phyloP scores from a whole-genome alignment of 1,140 invertebrate species.

The Diachasma alloeum region DNA sequence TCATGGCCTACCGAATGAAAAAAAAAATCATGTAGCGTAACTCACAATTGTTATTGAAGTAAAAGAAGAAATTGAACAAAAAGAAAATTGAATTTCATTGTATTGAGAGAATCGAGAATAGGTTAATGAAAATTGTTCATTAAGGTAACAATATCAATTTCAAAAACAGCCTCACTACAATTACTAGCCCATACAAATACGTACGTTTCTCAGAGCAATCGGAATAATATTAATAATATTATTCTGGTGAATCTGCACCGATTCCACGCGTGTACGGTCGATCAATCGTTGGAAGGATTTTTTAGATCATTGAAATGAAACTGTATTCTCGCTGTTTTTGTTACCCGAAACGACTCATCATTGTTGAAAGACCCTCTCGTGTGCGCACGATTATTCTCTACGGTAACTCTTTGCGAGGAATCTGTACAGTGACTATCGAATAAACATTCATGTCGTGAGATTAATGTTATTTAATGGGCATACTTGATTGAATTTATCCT shows the following conservation, averaged over 20 bases:
- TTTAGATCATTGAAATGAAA: neutral
- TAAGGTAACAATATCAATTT: neutral
- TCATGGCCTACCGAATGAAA: slow-evolving; percentile 55
- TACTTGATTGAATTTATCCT: neutral
- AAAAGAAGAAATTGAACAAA: slow-evolving; percentile 26
- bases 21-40: slow-evolving; percentile 52
- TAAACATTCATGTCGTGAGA: slow-evolving; percentile 64
- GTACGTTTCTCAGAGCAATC: neutral
- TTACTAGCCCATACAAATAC: slow-evolving; percentile 30
- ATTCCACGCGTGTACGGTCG: neutral
- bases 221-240: neutral
- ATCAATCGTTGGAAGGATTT: neutral
- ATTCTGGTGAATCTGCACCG: slow-evolving; percentile 30
- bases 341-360: slow-evolving; percentile 53
- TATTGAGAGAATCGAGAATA: slow-evolving; percentile 39
- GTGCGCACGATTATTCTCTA: slow-evolving; percentile 53
- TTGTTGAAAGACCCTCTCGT: slow-evolving; percentile 55
- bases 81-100: slow-evolving; percentile 42
- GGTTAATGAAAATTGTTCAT: slow-evolving; percentile 39
- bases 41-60: slow-evolving; percentile 50
- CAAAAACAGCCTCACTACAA: slow-evolving; percentile 34
- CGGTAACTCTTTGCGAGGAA: slow-evolving; percentile 58
- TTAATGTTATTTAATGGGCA: neutral
- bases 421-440: slow-evolving; percentile 63
- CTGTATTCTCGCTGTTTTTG: slow-evolving; percentile 32